Percentiles rank a stretch among this genome's conserved stretches.
phyloP scores from a whole-genome alignment of 2,888 invertebrate genomes.

The Rhingia campestris region DNA sequence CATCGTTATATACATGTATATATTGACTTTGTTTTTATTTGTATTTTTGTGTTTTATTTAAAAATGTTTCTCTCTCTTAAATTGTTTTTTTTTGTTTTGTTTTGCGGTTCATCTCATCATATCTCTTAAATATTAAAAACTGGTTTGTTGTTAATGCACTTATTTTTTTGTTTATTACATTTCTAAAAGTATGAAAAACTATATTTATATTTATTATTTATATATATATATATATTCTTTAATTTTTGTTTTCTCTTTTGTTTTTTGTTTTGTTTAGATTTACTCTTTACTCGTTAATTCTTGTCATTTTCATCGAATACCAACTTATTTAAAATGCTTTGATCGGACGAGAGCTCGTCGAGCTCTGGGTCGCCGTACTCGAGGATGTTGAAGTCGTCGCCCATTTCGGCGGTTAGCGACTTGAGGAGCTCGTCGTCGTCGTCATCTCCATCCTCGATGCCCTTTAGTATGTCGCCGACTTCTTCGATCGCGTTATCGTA shows the following conservation, averaged over 20 bases:
- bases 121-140: slow-evolving; percentile 69
- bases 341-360: slow-evolving; percentile 90
- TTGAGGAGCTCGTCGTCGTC: slow-evolving; percentile 94
- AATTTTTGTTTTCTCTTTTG: slow-evolving; percentile 15
- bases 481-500: slow-evolving; percentile 68
- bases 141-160: slow-evolving; percentile 73
- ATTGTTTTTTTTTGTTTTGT: slow-evolving; percentile 10
- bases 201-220: slow-evolving; percentile 61
- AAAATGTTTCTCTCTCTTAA: slow-evolving; percentile 63
- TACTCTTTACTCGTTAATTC: slow-evolving; percentile 50
- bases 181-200: slow-evolving; percentile 74
- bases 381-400: slow-evolving; percentile 96
- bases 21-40: slow-evolving; percentile 57
- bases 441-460: slow-evolving; percentile 92
- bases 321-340: slow-evolving; percentile 92
- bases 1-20: slow-evolving; percentile 64
- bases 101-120: slow-evolving; percentile 23
- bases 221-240: slow-evolving; percentile 69
- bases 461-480: slow-evolving; percentile 91
- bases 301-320: slow-evolving; percentile 87
- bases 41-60: slow-evolving; percentile 56
- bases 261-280: slow-evolving; percentile 42
- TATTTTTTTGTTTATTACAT: slow-evolving; percentile 71
- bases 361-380: slow-evolving; percentile 97
- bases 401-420: slow-evolving; percentile 91